A percentile compares a stretch with the other conserved stretches of the same genome.
Evolutionary conservation across 2,113 vertebrate genomes (phyloP).

Genomic region (Chaenocephalus aceratus): DNA sequence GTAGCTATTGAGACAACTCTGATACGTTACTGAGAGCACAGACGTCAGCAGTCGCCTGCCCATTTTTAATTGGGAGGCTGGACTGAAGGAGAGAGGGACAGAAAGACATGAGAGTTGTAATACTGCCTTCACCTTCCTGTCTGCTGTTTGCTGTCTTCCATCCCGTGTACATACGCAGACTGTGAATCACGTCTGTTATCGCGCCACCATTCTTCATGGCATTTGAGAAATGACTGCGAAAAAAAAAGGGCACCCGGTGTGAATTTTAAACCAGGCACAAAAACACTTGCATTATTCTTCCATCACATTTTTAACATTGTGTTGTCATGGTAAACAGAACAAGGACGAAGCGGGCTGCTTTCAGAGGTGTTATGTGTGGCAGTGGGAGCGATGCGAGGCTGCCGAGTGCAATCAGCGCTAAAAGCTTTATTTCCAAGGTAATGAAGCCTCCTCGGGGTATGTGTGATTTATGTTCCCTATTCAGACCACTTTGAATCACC

Average conservation of each 20-base stretch:
- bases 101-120: constrained; percentile 19
- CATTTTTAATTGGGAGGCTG: constrained; percentile 49
- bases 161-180: constrained; percentile 26
- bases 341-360: constrained; percentile 47
- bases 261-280: constrained; percentile 56
- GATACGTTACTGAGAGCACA: constrained; percentile 59
- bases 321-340: constrained; percentile 36
- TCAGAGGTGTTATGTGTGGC: constrained; percentile 15
- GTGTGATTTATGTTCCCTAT: constrained; percentile 74
- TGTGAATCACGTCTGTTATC: constrained; percentile 38
- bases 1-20: constrained; percentile 76
- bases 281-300: constrained; percentile 8
- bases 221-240: constrained; percentile 61
- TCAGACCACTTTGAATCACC: constrained; percentile 69
- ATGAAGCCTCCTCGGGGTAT: constrained; percentile 66
- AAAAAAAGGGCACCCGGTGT: constrained; percentile 5
- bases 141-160: constrained; percentile 21
- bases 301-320: constrained; percentile 15
- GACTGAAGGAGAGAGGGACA: constrained; percentile 8
- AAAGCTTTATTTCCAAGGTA: constrained; percentile 78
- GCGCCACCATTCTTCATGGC: constrained; percentile 30
- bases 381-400: constrained; percentile 22
- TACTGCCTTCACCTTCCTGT: constrained; percentile 31
- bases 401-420: constrained; percentile 63
- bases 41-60: constrained; percentile 71